Base-by-base conservation (phyloP, 2,888 invertebrate genomes). In the Nysson spinosus region DNA sequence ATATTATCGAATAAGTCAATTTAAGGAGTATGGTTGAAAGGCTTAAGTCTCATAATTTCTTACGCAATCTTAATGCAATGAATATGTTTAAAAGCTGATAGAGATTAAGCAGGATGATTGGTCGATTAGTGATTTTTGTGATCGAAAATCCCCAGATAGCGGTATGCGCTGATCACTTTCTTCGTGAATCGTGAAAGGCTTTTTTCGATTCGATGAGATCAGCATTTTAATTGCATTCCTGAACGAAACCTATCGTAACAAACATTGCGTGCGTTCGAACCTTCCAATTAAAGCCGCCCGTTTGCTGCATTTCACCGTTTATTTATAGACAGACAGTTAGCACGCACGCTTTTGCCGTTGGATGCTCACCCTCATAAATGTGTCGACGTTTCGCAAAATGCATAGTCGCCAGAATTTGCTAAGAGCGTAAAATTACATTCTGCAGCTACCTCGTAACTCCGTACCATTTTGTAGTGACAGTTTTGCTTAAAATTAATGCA, bases 291-390 rank as follows among this genome's bases (percentile, higher is more conserved):
- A 79, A 83, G 75, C 78, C 70, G 69, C 71, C 70, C 73, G 70
- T 77, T 77, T 77, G 77, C 75, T 64, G 79, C 78, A 81, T 81
- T 81, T 78, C 69, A 65, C 72, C 72, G 78, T 79, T 82, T 82
- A 83, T 83, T 83, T 83, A 83, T 83, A 77, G 77, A 66, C 72
- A 57, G 72, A 62, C 73, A 74, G 79, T 81, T 81, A 80, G 79
- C 80, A 75, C 75, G 81, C 75, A 71, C 69, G 69, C 72, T 69
- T 68, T 74, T 69, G 75, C 78, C 67, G 67, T 47, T 69, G 70
- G 68, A 72, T 69, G 71, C 81, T 79, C 75, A 70, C 71, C 67
- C 79, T 74, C 67, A 62, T 69, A 75, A 75, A 75, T 65, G 75
- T 77, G 75, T 75, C 75, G 73, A 67, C 76, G 65, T 77, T 75